phyloP scores from a whole-genome alignment of 2,113 vertebrate species.

The Engraulis encrasicolus region DNA sequence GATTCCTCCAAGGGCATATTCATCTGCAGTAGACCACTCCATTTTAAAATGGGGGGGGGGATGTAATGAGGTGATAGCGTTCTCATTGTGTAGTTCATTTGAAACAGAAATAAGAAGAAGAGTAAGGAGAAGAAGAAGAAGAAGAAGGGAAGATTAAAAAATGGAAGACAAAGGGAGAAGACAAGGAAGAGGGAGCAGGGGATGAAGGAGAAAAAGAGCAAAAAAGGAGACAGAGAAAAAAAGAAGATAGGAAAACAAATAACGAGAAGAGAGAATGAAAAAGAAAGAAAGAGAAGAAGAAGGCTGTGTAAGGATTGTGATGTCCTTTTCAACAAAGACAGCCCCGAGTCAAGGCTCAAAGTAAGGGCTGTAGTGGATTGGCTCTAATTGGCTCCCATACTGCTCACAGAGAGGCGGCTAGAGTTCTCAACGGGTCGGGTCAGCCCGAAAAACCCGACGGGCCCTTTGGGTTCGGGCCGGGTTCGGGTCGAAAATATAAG shows the following conservation, averaged over 20 bases:
- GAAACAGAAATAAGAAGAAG: background rate
- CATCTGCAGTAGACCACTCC: constrained; percentile 6
- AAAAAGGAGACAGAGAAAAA: background rate
- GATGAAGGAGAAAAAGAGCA: background rate
- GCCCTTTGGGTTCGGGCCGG: no score
- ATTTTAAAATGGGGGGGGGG: background rate
- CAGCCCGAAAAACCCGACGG: no score
- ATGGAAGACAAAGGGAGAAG: background rate
- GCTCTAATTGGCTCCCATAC: background rate
- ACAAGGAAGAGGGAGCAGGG: background rate
- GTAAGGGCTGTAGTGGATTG: background rate
- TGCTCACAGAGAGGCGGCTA: background rate
- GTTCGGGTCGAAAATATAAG: no score
- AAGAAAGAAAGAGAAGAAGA: background rate
- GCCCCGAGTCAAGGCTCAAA: background rate
- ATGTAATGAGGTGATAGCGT: background rate
- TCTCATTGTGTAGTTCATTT: background rate
- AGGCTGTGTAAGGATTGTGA: background rate
- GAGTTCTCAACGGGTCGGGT: no score
- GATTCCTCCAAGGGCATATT: constrained; percentile 31
- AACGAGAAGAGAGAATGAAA: background rate
- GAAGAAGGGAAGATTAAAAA: background rate
- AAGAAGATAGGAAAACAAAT: background rate
- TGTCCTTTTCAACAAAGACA: background rate
- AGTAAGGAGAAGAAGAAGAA: background rate